These are phyloP conservation scores for Neodiprion fabricii DNA, from an alignment of 1,140 invertebrate genomes.

Conservation along the genomic window DNA sequence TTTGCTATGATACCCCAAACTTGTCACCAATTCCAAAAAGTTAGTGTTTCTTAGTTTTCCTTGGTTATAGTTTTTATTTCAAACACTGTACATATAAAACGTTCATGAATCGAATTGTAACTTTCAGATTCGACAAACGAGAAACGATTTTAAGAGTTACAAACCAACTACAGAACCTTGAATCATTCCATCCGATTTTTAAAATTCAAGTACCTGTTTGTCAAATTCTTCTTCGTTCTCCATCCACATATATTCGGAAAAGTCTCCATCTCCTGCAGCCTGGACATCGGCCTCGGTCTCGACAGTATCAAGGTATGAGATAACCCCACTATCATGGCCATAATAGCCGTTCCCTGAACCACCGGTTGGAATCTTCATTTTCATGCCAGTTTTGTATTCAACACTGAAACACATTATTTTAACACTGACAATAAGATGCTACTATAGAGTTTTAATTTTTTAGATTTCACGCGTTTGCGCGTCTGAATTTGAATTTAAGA, in stretches of 20 bases:
- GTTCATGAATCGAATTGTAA: constrained; percentile 17
- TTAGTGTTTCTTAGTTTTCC: background rate
- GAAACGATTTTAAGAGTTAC: constrained; percentile 10
- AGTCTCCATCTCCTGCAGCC: constrained; percentile 72
- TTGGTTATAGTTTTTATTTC: constrained; percentile 9
- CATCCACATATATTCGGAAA: constrained; percentile 91
- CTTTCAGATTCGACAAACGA: background rate
- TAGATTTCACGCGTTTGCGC: background rate
- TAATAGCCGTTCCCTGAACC: constrained; percentile 64
- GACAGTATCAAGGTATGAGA: constrained; percentile 57
- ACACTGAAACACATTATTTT: constrained; percentile 25
- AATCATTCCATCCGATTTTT: constrained; percentile 5
- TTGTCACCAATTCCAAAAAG: background rate
- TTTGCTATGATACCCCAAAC: background rate
- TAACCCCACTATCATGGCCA: constrained; percentile 60
- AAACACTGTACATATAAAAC: background rate
- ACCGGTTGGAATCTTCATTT: constrained; percentile 65
- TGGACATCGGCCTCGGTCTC: constrained; percentile 62
- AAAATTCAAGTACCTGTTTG: constrained; percentile 69
- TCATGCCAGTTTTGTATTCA: constrained; percentile 52
- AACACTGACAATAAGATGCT: background rate
- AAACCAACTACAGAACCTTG: constrained; percentile 19
- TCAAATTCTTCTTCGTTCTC: constrained; percentile 90
- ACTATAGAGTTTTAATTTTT: background rate
- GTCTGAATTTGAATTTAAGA: background rate